Evolutionary conservation across 2,888 invertebrate genomes (phyloP), one percentile per base, ranked within the genome.

Genomic region (Drosophila koepferae): DNA sequence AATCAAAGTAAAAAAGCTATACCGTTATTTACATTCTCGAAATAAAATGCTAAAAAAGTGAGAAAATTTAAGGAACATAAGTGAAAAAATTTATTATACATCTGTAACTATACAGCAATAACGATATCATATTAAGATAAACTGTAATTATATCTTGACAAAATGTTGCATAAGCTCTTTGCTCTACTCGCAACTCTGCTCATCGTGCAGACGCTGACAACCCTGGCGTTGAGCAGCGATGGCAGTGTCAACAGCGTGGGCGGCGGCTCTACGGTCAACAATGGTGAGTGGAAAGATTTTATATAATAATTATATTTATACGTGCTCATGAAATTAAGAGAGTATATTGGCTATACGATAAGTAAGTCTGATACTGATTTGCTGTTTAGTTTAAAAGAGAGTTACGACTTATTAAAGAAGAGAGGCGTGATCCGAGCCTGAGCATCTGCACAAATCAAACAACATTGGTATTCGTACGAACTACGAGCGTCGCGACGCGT

Each of bases 201-300:
- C 34, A 18, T 74, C 38, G 46, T 48, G 38, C 43, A 68, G 49
- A 53, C 63, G 16, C 12, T 70, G 40, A 60, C 69, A 61, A 46
- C 70, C 31, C 48, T 60, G 73, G 88, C 88, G 14, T 38, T 82
- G 28, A 86, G 83, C 69, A 85, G 77, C 64, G 78, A 74, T 41
- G 74, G 68, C 20, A 62, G 77, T 59, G 60, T 77, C 16, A 77
- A 84, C 58, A 77, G 63, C 59, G 72, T 66, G 3, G 83, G 89
- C 40, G 85, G 82, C n/a, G 85, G 82, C 14, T 86, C 81, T 60
- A 78, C 87, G 10, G 82, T 82, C 10, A 91, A 92, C 79, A 92
- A 92, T 78, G 92, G 92, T 92, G 66, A 92, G 92, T 91, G 20
- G 10, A 54, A 9, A 20, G 9, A 58, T 48, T 61, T 38, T 41